A percentile compares a stretch with the other conserved stretches of the same genome.
phyloP scores from a whole-genome alignment of 1,140 invertebrate genomes.

The Eupeodes corollae region DNA sequence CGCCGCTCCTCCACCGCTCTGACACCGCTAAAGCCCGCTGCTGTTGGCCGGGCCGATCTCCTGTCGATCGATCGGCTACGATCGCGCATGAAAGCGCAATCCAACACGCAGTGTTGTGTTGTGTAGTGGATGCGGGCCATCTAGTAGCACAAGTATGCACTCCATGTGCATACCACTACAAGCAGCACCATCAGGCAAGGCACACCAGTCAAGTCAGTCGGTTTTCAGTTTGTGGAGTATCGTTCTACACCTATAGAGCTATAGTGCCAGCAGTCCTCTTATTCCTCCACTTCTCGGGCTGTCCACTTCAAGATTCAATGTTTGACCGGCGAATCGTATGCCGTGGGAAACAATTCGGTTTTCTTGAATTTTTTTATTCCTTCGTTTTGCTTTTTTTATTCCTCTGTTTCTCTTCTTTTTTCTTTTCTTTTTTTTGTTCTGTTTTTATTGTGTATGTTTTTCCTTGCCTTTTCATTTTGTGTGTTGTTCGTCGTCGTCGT shows the following conservation, averaged over 20 bases:
- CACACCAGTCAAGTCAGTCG: too few species aligned
- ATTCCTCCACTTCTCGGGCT: neutral
- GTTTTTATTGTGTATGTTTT: conserved; percentile 10
- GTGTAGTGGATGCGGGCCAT: too few species aligned
- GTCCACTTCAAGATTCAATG: neutral
- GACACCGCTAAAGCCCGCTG: too few species aligned
- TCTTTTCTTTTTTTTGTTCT: conserved; percentile 10
- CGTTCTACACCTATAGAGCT: neutral
- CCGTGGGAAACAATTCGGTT: conserved; percentile 40
- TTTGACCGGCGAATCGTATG: conserved; percentile 40
- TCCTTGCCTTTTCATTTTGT: neutral
- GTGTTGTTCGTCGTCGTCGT: neutral
- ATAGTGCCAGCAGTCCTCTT: neutral
- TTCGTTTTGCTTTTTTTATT: conserved; percentile 9
- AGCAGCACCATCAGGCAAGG: too few species aligned
- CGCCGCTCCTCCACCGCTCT: too few species aligned
- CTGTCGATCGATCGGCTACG: too few species aligned
- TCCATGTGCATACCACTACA: too few species aligned
- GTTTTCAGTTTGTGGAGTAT: too few species aligned
- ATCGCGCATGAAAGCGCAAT: too few species aligned
- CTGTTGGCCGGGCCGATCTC: too few species aligned
- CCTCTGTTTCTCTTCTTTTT: conserved; percentile 22
- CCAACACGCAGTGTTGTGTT: too few species aligned
- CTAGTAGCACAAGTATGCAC: too few species aligned
- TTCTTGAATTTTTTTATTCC: conserved; percentile 31